Conservation (phyloP, 2,797 vertebrate genomes). For the Etheostoma nigrum region DNA sequence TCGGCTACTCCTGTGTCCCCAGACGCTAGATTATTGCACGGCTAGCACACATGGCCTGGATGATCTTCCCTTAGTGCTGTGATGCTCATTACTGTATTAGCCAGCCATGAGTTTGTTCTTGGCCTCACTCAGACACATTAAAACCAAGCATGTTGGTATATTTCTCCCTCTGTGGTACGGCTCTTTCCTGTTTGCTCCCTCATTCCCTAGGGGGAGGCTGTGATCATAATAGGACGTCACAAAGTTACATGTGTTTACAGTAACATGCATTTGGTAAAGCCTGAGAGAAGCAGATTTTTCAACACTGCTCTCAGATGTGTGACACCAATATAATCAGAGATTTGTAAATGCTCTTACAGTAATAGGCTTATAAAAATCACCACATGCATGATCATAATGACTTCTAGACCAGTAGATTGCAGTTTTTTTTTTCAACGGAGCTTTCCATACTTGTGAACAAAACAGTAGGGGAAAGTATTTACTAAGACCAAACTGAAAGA, state of each 20-base stretch:
- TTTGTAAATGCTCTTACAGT: background rate
- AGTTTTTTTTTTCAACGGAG: no score
- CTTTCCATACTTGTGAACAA: background rate
- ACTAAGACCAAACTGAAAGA: background rate
- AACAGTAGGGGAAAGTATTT: background rate
- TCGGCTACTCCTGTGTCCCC: conserved; percentile 58
- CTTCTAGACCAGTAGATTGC: background rate
- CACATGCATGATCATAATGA: background rate
- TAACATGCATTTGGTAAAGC: background rate
- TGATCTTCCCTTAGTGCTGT: conserved; percentile 38
- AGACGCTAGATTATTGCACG: conserved; percentile 40
- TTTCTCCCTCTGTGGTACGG: conserved; percentile 23
- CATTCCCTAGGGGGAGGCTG: conserved; percentile 9
- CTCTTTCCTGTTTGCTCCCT: conserved; percentile 25
- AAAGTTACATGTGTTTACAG: conserved; percentile 26
- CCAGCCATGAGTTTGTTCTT: conserved; percentile 30
- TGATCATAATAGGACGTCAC: background rate
- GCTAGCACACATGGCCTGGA: conserved; percentile 18
- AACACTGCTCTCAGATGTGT: background rate
- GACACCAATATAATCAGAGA: background rate
- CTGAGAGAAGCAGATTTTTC: background rate
- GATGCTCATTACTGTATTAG: conserved; percentile 48
- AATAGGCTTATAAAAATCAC: background rate
- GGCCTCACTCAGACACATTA: conserved; percentile 55
- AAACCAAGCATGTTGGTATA: conserved; percentile 40